Percentiles rank a stretch among this genome's conserved stretches.
Evolutionary conservation across 2,888 invertebrate genomes (phyloP).

Genomic region (Anagyrus pseudococci): DNA sequence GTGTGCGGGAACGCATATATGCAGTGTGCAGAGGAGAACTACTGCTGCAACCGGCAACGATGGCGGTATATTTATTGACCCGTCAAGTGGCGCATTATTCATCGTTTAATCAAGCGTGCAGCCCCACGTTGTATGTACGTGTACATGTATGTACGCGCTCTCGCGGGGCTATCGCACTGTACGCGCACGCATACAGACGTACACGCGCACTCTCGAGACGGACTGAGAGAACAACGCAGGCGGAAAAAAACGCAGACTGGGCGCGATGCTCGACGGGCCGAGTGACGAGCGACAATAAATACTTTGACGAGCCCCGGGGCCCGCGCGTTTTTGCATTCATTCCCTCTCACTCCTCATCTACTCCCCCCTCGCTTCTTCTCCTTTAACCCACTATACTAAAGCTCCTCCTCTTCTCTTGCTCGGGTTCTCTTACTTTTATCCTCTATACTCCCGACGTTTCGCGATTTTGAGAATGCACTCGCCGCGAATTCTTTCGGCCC

Average conservation of each 20-base stretch:
- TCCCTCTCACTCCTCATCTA: too few species aligned
- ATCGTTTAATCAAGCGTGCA: conserved; percentile 48
- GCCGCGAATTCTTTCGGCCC: too few species aligned
- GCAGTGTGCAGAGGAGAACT: conserved; percentile 22
- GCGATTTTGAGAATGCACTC: too few species aligned
- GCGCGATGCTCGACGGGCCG: background rate
- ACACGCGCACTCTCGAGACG: too few species aligned
- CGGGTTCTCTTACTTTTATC: too few species aligned
- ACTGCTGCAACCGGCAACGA: background rate
- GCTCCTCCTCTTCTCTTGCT: too few species aligned
- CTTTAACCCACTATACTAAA: too few species aligned
- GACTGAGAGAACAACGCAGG: background rate
- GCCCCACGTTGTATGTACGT: conserved; percentile 38
- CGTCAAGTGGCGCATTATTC: conserved; percentile 50
- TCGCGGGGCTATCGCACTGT: too few species aligned
- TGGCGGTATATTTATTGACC: conserved; percentile 47
- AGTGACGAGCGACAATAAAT: conserved; percentile 25
- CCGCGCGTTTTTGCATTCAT: too few species aligned
- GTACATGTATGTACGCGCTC: background rate
- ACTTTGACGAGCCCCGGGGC: background rate
- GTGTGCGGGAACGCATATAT: background rate
- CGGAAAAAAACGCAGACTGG: background rate
- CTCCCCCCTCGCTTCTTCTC: too few species aligned
- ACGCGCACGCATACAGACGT: background rate
- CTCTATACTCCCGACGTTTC: too few species aligned